Percentiles rank a stretch among this genome's conserved stretches.
phyloP scores from a whole-genome alignment of 2,797 vertebrate genomes.

The Melanotaenia parkinsoni region DNA sequence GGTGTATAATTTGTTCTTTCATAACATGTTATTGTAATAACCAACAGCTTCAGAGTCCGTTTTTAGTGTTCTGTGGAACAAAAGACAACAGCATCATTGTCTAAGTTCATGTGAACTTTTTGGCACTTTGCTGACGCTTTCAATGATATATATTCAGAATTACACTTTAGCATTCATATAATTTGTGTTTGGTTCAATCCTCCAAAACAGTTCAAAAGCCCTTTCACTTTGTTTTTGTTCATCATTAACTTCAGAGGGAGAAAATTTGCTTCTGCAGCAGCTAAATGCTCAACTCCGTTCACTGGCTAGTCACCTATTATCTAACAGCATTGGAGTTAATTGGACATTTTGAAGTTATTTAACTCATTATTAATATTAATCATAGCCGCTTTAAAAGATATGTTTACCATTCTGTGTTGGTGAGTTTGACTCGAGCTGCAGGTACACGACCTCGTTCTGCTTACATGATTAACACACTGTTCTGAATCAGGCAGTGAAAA shows the following conservation, averaged over 20 bases:
- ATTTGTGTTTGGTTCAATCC: slow-evolving; percentile 6
- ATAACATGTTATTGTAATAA: slow-evolving; percentile 31
- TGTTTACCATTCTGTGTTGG: slow-evolving; percentile 23
- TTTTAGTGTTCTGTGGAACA: not conserved
- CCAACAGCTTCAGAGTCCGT: not conserved
- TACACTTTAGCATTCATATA: not conserved
- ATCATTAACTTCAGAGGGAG: not conserved
- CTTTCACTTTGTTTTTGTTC: not conserved
- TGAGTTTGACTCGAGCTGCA: slow-evolving; percentile 39
- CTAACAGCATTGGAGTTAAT: not conserved
- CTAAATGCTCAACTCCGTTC: not conserved
- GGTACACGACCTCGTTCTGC: slow-evolving; percentile 49
- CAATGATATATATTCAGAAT: not conserved
- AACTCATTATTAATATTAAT: not conserved
- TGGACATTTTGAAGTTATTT: not conserved
- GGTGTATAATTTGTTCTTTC: slow-evolving; percentile 19
- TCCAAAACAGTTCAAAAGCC: slow-evolving; percentile 3
- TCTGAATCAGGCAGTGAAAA: slow-evolving; percentile 56
- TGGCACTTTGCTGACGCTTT: not conserved
- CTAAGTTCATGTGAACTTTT: not conserved
- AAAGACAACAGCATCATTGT: not conserved
- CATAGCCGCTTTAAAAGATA: not conserved
- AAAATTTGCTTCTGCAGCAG: slow-evolving; percentile 3
- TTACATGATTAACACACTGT: slow-evolving; percentile 56
- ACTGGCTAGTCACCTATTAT: not conserved